Evolutionary conservation across 2,888 invertebrate species (phyloP).

Genomic region (Stenodema calcarata): DNA sequence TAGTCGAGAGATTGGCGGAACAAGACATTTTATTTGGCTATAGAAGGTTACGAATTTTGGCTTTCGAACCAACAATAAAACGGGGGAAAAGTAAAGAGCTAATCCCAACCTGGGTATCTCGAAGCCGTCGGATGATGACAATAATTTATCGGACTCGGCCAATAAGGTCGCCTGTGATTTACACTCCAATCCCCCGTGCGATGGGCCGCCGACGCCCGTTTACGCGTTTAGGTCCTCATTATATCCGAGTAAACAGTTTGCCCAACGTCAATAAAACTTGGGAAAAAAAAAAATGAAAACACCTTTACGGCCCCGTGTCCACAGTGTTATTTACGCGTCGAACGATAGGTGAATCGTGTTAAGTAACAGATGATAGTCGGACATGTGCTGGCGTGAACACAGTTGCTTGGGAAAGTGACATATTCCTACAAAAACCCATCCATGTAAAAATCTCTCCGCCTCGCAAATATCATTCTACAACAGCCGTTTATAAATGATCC

Average conservation of each 20-base stretch:
- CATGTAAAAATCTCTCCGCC: too few species aligned
- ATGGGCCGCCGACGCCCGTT: constrained; percentile 4
- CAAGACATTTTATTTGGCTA: too few species aligned
- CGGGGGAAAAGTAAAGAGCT: neutral
- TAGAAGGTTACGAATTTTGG: too few species aligned
- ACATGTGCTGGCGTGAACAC: neutral
- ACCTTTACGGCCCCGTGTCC: neutral
- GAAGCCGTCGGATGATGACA: constrained; percentile 1
- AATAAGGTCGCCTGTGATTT: constrained; percentile 25
- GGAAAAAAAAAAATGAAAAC: constrained; percentile 7
- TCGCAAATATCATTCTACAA: too few species aligned
- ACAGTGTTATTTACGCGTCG: constrained; percentile 9
- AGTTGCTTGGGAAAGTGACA: neutral
- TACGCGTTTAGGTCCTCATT: constrained; percentile 29
- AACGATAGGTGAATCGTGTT: neutral
- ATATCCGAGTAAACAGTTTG: constrained; percentile 18
- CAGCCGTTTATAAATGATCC: too few species aligned
- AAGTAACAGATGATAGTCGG: neutral
- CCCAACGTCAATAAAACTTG: neutral
- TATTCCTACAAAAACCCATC: too few species aligned
- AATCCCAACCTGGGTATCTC: neutral
- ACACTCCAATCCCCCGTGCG: constrained; percentile 7
- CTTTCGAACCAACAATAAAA: neutral
- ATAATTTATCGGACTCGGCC: constrained; percentile 8
- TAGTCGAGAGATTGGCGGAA: too few species aligned